Evolutionary conservation across 1,140 invertebrate species (phyloP).

Genomic region (Bemisia tabaci): DNA sequence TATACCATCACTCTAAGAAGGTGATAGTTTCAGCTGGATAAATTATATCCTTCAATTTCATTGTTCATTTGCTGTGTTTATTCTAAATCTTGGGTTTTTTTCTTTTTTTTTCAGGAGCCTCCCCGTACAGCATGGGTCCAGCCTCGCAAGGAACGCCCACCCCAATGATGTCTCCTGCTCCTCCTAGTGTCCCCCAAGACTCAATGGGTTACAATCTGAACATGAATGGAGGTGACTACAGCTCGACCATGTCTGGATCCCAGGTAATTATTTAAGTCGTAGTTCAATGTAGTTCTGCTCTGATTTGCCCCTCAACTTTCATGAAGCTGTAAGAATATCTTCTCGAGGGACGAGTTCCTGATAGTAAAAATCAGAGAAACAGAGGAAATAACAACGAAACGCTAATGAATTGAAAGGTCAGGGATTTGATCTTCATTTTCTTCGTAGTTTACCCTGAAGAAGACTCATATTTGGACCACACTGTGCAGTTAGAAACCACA

Average conservation of each 20-base stretch:
- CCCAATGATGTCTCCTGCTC: conserved; percentile 86
- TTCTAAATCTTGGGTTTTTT: too few species aligned
- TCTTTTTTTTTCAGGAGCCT: conserved; percentile 50
- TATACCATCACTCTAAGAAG: too few species aligned
- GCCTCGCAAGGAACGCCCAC: conserved; percentile 72
- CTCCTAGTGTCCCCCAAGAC: conserved; percentile 54
- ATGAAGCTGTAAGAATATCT: not conserved
- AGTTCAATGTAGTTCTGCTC: not conserved
- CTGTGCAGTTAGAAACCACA: too few species aligned
- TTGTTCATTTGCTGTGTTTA: too few species aligned
- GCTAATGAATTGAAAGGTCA: not conserved
- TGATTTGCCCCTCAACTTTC: not conserved
- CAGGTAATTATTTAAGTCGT: conserved; percentile 12
- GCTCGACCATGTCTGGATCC: conserved; percentile 28
- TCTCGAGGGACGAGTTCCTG: not conserved
- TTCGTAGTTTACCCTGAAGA: not conserved
- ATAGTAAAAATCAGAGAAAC: not conserved
- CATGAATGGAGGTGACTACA: conserved; percentile 61
- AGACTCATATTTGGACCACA: too few species aligned
- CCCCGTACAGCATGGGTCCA: conserved; percentile 77
- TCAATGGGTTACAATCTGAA: conserved; percentile 79
- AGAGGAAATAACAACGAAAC: not conserved
- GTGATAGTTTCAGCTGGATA: too few species aligned
- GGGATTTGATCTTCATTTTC: not conserved
- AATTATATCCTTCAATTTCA: too few species aligned